Conservation (phyloP, 1,140 invertebrate genomes). For the Camponotus floridanus region DNA sequence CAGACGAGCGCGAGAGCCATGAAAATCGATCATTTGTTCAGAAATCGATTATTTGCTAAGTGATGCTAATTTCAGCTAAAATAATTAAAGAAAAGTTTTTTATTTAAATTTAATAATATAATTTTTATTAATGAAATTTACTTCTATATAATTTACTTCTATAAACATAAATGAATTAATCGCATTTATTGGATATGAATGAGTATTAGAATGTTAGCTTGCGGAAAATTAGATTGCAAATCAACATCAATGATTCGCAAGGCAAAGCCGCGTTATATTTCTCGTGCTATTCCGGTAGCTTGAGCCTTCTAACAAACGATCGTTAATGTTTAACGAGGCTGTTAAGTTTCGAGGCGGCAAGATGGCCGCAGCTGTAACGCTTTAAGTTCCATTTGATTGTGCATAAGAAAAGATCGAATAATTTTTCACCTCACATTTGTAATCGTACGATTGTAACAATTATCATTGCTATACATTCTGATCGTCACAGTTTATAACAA, state of each 20-base stretch:
- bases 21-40: neutral
- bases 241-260: slow-evolving; percentile 36
- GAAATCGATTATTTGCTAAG: neutral
- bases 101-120: neutral
- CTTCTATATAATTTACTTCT: too few species aligned
- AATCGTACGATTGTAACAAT: neutral
- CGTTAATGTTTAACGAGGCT: slow-evolving; percentile 80
- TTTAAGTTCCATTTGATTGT: slow-evolving; percentile 53
- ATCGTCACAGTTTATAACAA: neutral
- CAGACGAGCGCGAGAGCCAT: neutral
- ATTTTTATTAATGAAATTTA: neutral
- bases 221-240: slow-evolving; percentile 33
- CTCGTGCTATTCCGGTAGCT: slow-evolving; percentile 78
- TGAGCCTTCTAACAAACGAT: slow-evolving; percentile 78
- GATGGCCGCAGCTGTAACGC: slow-evolving; percentile 81
- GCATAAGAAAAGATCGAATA: slow-evolving; percentile 6
- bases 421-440: neutral
- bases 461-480: neutral
- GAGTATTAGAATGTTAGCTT: neutral
- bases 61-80: neutral
- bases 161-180: slow-evolving; percentile 10
- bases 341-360: slow-evolving; percentile 77
- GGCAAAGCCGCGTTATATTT: slow-evolving; percentile 54
- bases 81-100: too few species aligned
- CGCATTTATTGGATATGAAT: neutral